These are phyloP conservation scores for Amiota communis DNA, from an alignment of 2,888 invertebrate species.

Conservation along the genomic window DNA sequence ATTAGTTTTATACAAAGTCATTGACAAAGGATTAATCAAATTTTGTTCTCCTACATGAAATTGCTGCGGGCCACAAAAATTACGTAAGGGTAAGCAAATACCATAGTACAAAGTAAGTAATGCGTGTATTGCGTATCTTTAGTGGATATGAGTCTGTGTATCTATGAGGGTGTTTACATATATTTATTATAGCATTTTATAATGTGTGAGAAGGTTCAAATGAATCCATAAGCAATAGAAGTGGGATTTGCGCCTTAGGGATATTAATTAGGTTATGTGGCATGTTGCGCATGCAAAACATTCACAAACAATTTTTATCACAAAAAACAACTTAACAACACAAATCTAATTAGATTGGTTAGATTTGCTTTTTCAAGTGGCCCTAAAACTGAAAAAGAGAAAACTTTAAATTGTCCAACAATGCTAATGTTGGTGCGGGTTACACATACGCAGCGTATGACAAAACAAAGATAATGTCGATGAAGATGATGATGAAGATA, in stretches of 20 bases:
- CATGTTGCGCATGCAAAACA: not conserved
- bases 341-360: conserved; percentile 24
- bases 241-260: conserved; percentile 52
- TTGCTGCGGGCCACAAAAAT: conserved; percentile 19
- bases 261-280: conserved; percentile 1
- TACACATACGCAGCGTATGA: not conserved
- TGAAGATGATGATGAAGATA: not conserved
- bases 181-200: conserved; percentile 42
- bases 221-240: conserved; percentile 46
- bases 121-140: conserved; percentile 10
- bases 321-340: no score
- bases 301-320: not conserved
- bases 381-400: not conserved
- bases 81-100: conserved; percentile 37
- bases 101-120: no score
- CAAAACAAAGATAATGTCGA: not conserved
- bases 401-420: not conserved
- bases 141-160: conserved; percentile 14
- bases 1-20: conserved; percentile 51
- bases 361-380: not conserved
- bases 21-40: conserved; percentile 56
- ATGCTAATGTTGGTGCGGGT: not conserved
- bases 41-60: not conserved
- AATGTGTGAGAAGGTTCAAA: conserved; percentile 52
- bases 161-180: conserved; percentile 8